phyloP scores from a whole-genome alignment of 2,113 vertebrate genomes.

The Thymallus thymallus region DNA sequence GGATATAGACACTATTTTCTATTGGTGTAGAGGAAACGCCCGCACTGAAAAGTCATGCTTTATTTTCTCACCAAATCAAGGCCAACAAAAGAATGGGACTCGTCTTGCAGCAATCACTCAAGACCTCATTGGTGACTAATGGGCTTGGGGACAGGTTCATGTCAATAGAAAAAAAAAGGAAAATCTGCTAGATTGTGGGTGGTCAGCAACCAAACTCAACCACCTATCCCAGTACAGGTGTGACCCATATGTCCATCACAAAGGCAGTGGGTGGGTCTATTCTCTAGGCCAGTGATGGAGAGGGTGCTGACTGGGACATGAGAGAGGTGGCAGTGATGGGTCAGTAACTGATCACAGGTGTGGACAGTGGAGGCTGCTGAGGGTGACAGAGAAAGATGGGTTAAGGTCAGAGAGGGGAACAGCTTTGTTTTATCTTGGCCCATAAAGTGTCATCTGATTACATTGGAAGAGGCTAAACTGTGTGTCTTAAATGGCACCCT shows the following conservation, averaged over 20 bases:
- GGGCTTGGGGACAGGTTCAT: conserved; percentile 11
- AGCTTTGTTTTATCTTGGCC: too few relatives aligned
- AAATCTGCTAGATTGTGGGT: conserved; percentile 46
- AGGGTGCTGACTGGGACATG: conserved; percentile 65
- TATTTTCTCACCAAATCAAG: neutral
- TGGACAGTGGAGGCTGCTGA: conserved; percentile 41
- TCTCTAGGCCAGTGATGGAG: conserved; percentile 59
- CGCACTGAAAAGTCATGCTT: neutral
- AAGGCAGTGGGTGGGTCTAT: conserved; percentile 10
- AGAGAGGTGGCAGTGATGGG: conserved; percentile 56
- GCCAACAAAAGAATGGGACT: neutral
- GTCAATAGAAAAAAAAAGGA: conserved; percentile 28
- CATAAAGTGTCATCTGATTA: too few relatives aligned
- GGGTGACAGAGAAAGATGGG: conserved; percentile 24
- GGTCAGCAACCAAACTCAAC: conserved; percentile 34
- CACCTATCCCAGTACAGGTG: conserved; percentile 40
- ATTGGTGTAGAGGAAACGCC: too few relatives aligned
- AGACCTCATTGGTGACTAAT: conserved; percentile 11
- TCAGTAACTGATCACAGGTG: conserved; percentile 64
- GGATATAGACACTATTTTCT: neutral
- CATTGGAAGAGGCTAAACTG: too few relatives aligned
- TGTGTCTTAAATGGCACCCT: neutral
- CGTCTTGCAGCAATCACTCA: conserved; percentile 14
- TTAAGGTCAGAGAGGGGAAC: neutral
- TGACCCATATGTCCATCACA: conserved; percentile 35